Evolutionary conservation across 2,888 invertebrate species (phyloP).

Genomic region (Ophion obscuratus): DNA sequence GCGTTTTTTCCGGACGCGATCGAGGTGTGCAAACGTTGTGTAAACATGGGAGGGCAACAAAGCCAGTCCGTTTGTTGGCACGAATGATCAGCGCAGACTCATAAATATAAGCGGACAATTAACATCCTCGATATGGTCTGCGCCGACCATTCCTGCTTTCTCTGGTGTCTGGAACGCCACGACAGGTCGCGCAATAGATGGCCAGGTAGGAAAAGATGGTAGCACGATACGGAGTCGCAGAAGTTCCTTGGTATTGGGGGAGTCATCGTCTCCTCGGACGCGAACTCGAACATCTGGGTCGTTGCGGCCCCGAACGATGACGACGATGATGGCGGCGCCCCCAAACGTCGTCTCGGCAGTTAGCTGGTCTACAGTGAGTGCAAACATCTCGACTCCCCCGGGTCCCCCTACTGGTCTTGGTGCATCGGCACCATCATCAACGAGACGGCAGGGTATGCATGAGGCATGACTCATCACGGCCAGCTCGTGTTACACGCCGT

Average conservation of each 20-base stretch:
- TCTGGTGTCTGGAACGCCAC: constrained; percentile 40
- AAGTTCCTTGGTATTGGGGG: constrained; percentile 26
- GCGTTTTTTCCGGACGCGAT: constrained; percentile 36
- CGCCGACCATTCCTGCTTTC: constrained; percentile 49
- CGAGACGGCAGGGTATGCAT: constrained; percentile 16
- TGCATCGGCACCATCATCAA: constrained; percentile 24
- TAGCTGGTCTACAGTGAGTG: constrained; percentile 74
- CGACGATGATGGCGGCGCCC: constrained; percentile 45
- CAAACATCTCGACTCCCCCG: constrained; percentile 70
- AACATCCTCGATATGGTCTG: constrained; percentile 72
- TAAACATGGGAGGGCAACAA: constrained; percentile 24
- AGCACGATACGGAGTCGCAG: background rate
- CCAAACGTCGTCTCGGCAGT: constrained; percentile 68
- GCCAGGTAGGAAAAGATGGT: background rate
- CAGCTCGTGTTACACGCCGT: constrained; percentile 41
- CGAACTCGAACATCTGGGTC: background rate
- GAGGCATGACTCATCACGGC: constrained; percentile 52
- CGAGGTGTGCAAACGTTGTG: constrained; percentile 37
- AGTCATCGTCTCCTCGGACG: constrained; percentile 26
- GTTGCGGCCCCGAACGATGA: constrained; percentile 38
- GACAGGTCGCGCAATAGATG: background rate
- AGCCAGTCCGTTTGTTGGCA: constrained; percentile 71
- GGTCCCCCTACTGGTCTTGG: constrained; percentile 41
- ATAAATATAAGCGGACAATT: constrained; percentile 79
- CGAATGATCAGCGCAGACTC: constrained; percentile 77